These are phyloP conservation scores for Hyperoplus immaculatus DNA, from an alignment of 2,797 vertebrate species.

Conservation along the genomic window DNA sequence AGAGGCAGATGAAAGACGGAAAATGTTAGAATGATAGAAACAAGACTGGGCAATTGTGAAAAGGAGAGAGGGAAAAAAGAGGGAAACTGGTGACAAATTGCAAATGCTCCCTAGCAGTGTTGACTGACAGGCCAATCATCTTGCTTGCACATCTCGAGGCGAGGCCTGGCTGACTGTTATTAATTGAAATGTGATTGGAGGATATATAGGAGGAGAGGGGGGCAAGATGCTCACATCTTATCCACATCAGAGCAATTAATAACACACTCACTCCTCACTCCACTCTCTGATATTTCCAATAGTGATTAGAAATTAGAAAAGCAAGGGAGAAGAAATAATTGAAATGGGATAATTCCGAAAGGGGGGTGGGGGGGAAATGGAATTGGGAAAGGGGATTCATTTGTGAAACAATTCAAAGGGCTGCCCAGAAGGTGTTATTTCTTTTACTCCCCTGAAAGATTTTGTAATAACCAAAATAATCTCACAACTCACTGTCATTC, in stretches of 20 bases:
- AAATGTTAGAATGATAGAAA: slow-evolving; percentile 59
- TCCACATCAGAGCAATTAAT: slow-evolving; percentile 86
- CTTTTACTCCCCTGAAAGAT: slow-evolving; percentile 58
- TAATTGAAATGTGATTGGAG: slow-evolving; percentile 87
- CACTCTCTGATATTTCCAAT: slow-evolving; percentile 73
- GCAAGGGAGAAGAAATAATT: slow-evolving; percentile 73
- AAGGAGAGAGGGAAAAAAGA: slow-evolving; percentile 31
- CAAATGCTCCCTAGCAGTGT: slow-evolving; percentile 66
- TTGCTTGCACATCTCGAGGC: slow-evolving; percentile 79
- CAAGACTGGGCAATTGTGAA: slow-evolving; percentile 59
- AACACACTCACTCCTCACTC: slow-evolving; percentile 63
- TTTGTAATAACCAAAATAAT: slow-evolving; percentile 63
- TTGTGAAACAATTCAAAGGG: slow-evolving; percentile 73
- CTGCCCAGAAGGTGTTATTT: slow-evolving; percentile 54
- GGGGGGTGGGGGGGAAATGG: slow-evolving; percentile 66
- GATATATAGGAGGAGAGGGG: slow-evolving; percentile 53
- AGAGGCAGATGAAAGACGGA: slow-evolving; percentile 41
- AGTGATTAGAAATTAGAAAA: slow-evolving; percentile 77
- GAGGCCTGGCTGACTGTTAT: slow-evolving; percentile 82
- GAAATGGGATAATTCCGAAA: slow-evolving; percentile 76
- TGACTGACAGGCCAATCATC: slow-evolving; percentile 87
- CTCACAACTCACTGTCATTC: slow-evolving; percentile 53
- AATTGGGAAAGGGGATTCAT: slow-evolving; percentile 79
- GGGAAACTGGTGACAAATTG: slow-evolving; percentile 71
- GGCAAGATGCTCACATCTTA: slow-evolving; percentile 76